Base-by-base conservation (phyloP, 1,140 invertebrate genomes). In the Apolygus lucorum region DNA sequence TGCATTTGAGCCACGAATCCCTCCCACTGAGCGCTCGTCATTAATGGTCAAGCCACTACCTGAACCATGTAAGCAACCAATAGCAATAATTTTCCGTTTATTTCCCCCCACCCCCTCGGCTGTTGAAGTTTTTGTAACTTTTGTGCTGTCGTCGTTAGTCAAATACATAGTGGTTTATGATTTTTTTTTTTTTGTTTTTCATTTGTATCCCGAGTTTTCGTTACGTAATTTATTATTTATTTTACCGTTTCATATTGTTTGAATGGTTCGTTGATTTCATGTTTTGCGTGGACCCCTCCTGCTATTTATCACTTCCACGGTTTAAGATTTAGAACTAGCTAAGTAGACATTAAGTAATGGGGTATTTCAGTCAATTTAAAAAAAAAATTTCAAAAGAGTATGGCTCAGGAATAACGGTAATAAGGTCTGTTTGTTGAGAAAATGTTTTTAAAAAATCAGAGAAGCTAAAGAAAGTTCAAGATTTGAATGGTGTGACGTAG, bases 31-130 rank as follows among this genome's bases (percentile, higher is more conserved):
- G 78, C 87, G 86, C 76, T 86, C 88, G 75, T 86, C 87, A 76
- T 83, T 89, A 79, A 87, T 89, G 81, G 84, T 87, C 79, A 90
- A 90, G 81, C 85, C 85, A 80, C 86, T 87, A 81, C 87, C 88
- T 78, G 88, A 90, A 80, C 88, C 88, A 84, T 87, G 89, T 90
- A 88, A 90, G 89, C 75, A 72, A 59, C 28, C n/a, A 42, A 49
- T 65, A 22, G n/a, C 63, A n/a, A 27, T 68, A 68, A 54, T 17
- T 68, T 54, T 21, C 21, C 25, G 2, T 8, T 42, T 42, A 8
- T 42, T 17, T 8, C 17, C 17, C 17, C 17, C 17, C 4, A 8
- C 17, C 4, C 34, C 34, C 34, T 42, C 4, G 17, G 34, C 54
- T 21, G 22, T 59, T 59, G 13, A 59, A 59, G 22, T 24, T 59